Evolutionary conservation across 2,797 vertebrate species (phyloP).

Genomic region (Bufotes viridis): DNA sequence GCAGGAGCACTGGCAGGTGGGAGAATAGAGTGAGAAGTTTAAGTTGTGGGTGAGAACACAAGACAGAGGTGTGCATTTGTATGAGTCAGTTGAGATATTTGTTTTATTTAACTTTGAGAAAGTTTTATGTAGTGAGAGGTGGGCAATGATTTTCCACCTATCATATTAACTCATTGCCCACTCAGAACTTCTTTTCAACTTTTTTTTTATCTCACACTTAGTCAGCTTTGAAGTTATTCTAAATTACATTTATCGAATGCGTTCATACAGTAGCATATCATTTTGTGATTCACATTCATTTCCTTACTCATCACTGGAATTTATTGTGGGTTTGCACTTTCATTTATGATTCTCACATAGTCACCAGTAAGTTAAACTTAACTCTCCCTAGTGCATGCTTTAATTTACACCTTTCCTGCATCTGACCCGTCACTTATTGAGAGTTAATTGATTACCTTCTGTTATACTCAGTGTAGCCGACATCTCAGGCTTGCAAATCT

Average conservation of each 20-base stretch:
- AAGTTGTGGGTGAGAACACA: background rate
- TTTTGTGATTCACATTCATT: background rate
- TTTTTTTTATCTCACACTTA: background rate
- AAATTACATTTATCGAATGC: background rate
- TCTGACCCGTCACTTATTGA: conserved; percentile 39
- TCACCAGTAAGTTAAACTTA: background rate
- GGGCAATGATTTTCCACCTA: background rate
- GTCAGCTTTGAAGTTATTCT: background rate
- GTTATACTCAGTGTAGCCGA: background rate
- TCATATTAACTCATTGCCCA: background rate
- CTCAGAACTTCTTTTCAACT: background rate
- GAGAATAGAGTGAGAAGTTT: background rate
- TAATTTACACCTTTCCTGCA: conserved; percentile 26
- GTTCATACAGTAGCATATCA: background rate
- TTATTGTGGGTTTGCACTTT: background rate
- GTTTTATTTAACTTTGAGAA: background rate
- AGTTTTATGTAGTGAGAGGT: background rate
- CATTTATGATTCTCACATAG: conserved; percentile 16
- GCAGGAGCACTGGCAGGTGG: background rate
- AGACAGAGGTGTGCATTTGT: background rate
- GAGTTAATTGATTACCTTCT: conserved; percentile 23
- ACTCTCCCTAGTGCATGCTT: conserved; percentile 6
- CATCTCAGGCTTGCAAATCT: conserved; percentile 23
- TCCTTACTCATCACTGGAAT: conserved; percentile 15
- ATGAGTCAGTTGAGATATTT: background rate